Base-by-base conservation (phyloP, 2,113 vertebrate genomes). In the cat (Felis catus) region DNA sequence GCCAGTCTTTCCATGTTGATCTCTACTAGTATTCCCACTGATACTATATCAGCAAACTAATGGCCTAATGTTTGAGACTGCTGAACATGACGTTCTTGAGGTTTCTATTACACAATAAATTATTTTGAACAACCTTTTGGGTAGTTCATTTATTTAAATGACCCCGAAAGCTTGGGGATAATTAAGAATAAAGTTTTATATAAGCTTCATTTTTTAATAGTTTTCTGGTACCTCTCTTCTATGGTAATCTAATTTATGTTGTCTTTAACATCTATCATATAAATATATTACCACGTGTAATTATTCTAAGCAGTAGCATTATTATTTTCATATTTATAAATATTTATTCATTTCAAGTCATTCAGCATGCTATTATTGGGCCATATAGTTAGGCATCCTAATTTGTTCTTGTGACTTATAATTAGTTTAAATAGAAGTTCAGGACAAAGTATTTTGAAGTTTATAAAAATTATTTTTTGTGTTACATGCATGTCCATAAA, bases 391-490 rank as follows among this genome's bases (percentile, higher is more conserved):
- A 78, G 13, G 83, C 92, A 95, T 93, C 94, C 80, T 96, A 98
- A 98, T 97, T 98, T 93, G 66, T 96, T 95, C 97, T 94, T 97
- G 91, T 96, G 94, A 93, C 66, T 98, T 92, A 93, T 97, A 97
- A 98, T 98, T 98, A 97, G 95, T 97, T 98, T 78, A 98, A 98
- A 95, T 92, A 88, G 93, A 98, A 98, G 94, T 97, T 93, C 71
- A 98, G 97, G 89, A 96, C 70, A 89, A 98, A 97, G 97, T 93
- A 94, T 95, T 98, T 95, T 89, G 80, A 98, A 98, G 96, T 98
- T 98, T 97, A 98, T 96, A 98, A 98, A 98, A 98, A 97, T 96
- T 1, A 95, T 98, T 98, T 98, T 98, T 95, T 89, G 74, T 97
- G 90, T 98, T 98, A 97, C 95, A 96, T 97, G 95, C 95, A 98